Evolutionary conservation across 2,888 invertebrate species (phyloP).

Genomic region (Coelinius sp.): DNA sequence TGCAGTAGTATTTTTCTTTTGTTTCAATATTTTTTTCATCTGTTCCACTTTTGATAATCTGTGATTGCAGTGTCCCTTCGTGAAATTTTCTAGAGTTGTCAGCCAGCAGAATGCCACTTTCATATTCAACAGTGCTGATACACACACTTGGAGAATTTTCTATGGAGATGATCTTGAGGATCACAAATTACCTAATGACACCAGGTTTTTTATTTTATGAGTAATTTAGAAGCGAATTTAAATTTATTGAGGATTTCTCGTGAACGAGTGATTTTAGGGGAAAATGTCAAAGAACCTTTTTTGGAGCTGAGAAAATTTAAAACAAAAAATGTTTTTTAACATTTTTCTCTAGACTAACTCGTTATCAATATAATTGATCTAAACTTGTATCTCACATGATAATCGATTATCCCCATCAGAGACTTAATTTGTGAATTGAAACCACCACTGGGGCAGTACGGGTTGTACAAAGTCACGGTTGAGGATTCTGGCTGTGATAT

Average conservation of each 20-base stretch:
- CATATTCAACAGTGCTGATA: slow-evolving; percentile 73
- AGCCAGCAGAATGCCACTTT: slow-evolving; percentile 66
- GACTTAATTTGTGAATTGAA: slow-evolving; percentile 75
- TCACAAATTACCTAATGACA: slow-evolving; percentile 69
- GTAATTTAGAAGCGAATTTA: too few species aligned
- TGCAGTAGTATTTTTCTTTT: background rate
- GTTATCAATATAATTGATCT: too few species aligned
- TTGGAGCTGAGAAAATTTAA: too few species aligned
- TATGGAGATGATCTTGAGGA: slow-evolving; percentile 72
- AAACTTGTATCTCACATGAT: too few species aligned
- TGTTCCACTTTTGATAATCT: slow-evolving; percentile 25
- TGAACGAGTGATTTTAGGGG: too few species aligned
- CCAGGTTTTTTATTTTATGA: slow-evolving; percentile 49
- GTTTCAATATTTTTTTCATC: background rate
- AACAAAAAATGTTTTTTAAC: too few species aligned
- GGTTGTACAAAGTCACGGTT: slow-evolving; percentile 78
- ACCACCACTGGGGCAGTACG: slow-evolving; percentile 79
- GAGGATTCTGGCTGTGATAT: slow-evolving; percentile 73
- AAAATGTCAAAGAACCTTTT: too few species aligned
- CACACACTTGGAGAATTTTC: slow-evolving; percentile 74
- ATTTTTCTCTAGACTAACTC: too few species aligned
- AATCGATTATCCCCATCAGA: too few species aligned
- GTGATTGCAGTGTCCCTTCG: slow-evolving; percentile 77
- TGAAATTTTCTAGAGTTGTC: slow-evolving; percentile 71
- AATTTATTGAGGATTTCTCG: too few species aligned